These are phyloP conservation scores for Molossus molossus DNA, from an alignment of 2,797 vertebrate genomes.

Conservation along the genomic window DNA sequence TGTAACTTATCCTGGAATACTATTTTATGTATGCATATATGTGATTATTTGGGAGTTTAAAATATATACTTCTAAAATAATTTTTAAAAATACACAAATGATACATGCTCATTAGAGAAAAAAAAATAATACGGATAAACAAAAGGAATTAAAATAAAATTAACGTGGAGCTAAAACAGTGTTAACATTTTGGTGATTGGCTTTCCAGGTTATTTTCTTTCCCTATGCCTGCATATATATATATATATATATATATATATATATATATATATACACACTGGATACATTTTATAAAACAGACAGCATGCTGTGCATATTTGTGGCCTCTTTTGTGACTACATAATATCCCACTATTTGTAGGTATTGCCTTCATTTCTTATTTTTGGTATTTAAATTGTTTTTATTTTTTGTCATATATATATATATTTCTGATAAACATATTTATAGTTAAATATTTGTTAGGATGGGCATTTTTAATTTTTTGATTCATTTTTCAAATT, in stretches of 20 bases:
- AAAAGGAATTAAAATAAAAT: neutral
- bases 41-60: neutral
- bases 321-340: neutral
- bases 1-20: constrained; percentile 7
- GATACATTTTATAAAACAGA: neutral
- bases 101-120: neutral
- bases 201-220: constrained; percentile 13
- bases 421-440: neutral
- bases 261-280: neutral
- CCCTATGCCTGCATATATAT: neutral
- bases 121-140: constrained; percentile 33
- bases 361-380: neutral
- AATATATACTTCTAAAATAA: neutral
- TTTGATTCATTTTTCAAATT: constrained; percentile 24
- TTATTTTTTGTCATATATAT: neutral
- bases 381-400: neutral
- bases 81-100: neutral
- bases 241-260: neutral
- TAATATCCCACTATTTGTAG: neutral
- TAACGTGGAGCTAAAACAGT: neutral
- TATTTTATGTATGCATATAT: neutral
- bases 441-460: neutral
- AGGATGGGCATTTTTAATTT: neutral
- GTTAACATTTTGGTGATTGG: neutral
- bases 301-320: neutral